phyloP scores from a whole-genome alignment of 2,888 invertebrate genomes.

The Aleiodes alternator region DNA sequence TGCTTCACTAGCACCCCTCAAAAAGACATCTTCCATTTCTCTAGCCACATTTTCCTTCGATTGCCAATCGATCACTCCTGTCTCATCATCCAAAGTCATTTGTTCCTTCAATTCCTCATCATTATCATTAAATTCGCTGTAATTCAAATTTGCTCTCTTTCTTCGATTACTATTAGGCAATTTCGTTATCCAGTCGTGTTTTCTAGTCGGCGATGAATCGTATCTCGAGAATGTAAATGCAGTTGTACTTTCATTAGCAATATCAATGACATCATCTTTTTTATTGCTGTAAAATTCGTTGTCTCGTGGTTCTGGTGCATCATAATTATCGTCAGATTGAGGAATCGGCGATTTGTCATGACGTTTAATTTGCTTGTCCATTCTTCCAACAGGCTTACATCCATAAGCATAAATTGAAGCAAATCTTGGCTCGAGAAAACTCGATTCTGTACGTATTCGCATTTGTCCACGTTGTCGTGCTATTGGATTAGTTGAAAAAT shows the following conservation, averaged over 20 bases:
- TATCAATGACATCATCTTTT: slow-evolving; percentile 65
- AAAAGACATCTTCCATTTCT: slow-evolving; percentile 90
- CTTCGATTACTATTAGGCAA: slow-evolving; percentile 52
- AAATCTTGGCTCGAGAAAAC: slow-evolving; percentile 89
- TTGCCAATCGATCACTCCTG: slow-evolving; percentile 64
- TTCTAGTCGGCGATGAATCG: slow-evolving; percentile 62
- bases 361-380: slow-evolving; percentile 69
- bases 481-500: slow-evolving; percentile 83
- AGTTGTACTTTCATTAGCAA: slow-evolving; percentile 64
- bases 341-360: slow-evolving; percentile 62
- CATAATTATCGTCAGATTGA: slow-evolving; percentile 56
- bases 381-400: slow-evolving; percentile 78
- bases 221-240: slow-evolving; percentile 56
- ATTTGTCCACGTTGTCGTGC: slow-evolving; percentile 83
- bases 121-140: slow-evolving; percentile 49
- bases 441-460: slow-evolving; percentile 87
- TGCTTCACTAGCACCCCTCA: slow-evolving; percentile 88
- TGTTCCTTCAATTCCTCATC: slow-evolving; percentile 51
- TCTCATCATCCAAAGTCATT: slow-evolving; percentile 2
- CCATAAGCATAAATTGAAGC: slow-evolving; percentile 91
- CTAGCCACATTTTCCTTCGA: slow-evolving; percentile 81
- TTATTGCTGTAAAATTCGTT: background rate
- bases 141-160: slow-evolving; percentile 28
- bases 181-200: slow-evolving; percentile 68
- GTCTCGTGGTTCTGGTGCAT: slow-evolving; percentile 66